Base-by-base conservation (phyloP, 2,797 vertebrate genomes). In the Potorous gilbertii region DNA sequence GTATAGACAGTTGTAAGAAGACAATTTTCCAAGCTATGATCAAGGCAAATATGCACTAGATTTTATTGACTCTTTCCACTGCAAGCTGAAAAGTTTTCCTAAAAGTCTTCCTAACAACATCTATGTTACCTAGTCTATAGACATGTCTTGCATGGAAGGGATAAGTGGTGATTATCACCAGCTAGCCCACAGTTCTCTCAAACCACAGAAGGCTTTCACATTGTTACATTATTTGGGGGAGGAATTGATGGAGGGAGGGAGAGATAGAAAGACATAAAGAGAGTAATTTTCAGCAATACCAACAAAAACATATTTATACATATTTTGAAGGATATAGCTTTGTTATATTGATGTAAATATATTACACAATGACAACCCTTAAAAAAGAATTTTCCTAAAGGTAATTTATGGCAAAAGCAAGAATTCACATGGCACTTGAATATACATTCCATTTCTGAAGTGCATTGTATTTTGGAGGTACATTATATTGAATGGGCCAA, bases 381-480 rank as follows among this genome's bases (percentile, higher is more conserved):
- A 89, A 52, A 13, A 97, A 55, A 93, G 97, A 95, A 97, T 97
- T 97, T 98, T 96, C 96, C 96, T 94, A 56, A 96, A 96, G 95
- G 96, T 55, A 62, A 0, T 96, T 97, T 97, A 96, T 95, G 93
- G 54, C 66, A 96, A 59, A 56, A 90, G 12, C 28, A 95, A 91
- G 92, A 93, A 97, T 95, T 96, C 96, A 95, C 40, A 95, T 97
- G 94, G 81, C 4, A 90, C 29, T 92, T 2, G 62, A 92, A 57
- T 96, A 34, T 94, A 93, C 94, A 57, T 94, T 96, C 62, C 92
- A 81, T 96, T 55, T 91, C 91, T 92, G 54, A 96, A 92, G 81
- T 31, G 54, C 52, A 55, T 92, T 97, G 91, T 24, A 90, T 94
- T 97, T 96, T 95, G 27, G 40, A 96, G 62, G n/a, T 91, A 91